These are phyloP conservation scores for Petrosia ficiformis DNA, from an alignment of 37 sponge, comb jelly and placozoan species.

Conservation along the genomic window DNA sequence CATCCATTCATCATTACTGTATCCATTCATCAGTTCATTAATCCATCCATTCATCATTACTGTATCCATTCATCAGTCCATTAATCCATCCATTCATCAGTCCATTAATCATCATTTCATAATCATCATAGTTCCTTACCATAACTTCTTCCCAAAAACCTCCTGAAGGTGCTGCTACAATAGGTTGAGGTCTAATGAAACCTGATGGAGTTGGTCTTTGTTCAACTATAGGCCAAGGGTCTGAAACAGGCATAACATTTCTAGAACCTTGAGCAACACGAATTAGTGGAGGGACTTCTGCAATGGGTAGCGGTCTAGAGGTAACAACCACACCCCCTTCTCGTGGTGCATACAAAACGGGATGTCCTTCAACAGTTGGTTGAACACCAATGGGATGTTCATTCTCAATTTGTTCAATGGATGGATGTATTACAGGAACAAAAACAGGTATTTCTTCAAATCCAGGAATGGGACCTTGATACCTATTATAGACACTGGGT, in stretches of 20 bases:
- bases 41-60: too few species aligned
- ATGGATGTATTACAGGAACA: slow-evolving; percentile 5
- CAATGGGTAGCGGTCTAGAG: not conserved
- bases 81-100: too few species aligned
- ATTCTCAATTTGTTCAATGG: not conserved
- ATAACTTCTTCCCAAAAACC: slow-evolving; percentile 62
- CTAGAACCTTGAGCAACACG: not conserved
- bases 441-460: not conserved
- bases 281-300: not conserved
- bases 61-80: too few species aligned
- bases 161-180: slow-evolving; percentile 4
- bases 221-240: not conserved
- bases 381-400: too few species aligned
- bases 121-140: too few species aligned
- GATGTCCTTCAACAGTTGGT: too few species aligned
- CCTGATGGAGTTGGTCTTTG: not conserved
- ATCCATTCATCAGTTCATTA: too few species aligned
- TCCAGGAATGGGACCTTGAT: not conserved
- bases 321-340: too few species aligned
- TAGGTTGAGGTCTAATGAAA: not conserved
- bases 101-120: too few species aligned
- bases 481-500: not conserved
- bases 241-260: not conserved
- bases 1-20: too few species aligned
- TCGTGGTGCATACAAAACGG: too few species aligned